phyloP scores from a whole-genome alignment of 2,888 invertebrate genomes.

The Chaitophorus viminalis region DNA sequence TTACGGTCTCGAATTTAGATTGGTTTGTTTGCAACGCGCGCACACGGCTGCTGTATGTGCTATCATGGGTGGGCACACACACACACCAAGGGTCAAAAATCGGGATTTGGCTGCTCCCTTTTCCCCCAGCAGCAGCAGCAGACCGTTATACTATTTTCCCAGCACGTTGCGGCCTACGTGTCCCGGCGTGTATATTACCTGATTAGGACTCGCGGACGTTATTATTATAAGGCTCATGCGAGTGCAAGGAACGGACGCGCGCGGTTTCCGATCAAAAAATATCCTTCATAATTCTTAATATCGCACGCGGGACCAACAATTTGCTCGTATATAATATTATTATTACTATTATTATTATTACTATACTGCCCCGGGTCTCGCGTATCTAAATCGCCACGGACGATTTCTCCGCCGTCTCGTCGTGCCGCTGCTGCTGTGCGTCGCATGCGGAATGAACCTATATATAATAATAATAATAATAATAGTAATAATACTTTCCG shows the following conservation, averaged over 20 bases:
- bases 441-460: neutral
- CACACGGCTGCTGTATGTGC: neutral
- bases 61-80: neutral
- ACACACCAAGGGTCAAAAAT: slow-evolving; percentile 52
- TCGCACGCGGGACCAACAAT: slow-evolving; percentile 49
- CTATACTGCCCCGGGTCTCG: neutral
- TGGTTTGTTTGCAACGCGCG: slow-evolving; percentile 34
- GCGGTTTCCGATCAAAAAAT: slow-evolving; percentile 50
- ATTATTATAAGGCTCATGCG: slow-evolving; percentile 15
- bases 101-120: slow-evolving; percentile 52
- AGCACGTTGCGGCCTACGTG: slow-evolving; percentile 48
- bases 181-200: slow-evolving; percentile 55
- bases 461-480: no score
- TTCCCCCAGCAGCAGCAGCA: neutral
- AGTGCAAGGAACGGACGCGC: neutral
- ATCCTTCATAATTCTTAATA: slow-evolving; percentile 56
- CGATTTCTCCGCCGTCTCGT: neutral
- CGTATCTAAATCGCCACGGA: slow-evolving; percentile 22
- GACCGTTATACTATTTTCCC: slow-evolving; percentile 33
- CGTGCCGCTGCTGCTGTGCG: neutral
- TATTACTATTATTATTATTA: neutral
- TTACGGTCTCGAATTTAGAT: slow-evolving; percentile 60
- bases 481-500: neutral
- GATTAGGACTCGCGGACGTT: slow-evolving; percentile 30
- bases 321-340: slow-evolving; percentile 26